Percentiles rank a stretch among this genome's conserved stretches.
Evolutionary conservation across 1,140 invertebrate genomes (phyloP).

Genomic region (Lordiphosa mommai): DNA sequence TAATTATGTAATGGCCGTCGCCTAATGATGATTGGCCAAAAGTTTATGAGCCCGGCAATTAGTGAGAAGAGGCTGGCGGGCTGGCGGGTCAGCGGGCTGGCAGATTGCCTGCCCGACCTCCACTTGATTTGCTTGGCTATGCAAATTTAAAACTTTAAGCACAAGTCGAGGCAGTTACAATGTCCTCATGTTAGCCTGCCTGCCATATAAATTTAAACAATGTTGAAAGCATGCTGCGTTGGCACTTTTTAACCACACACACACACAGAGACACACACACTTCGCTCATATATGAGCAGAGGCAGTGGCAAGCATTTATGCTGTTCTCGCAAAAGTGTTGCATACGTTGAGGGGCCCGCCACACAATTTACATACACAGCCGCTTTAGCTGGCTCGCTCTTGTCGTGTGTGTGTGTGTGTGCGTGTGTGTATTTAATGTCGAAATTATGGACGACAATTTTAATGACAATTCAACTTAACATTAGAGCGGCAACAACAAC

Average conservation of each 20-base stretch:
- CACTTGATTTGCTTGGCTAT: constrained; percentile 34
- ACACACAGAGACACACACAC: constrained; percentile 16
- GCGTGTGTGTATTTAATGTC: constrained; percentile 72
- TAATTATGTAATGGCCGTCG: constrained; percentile 71
- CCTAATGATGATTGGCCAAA: constrained; percentile 66
- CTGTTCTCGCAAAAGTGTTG: constrained; percentile 67
- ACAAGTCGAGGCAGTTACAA: constrained; percentile 43
- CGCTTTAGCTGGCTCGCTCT: constrained; percentile 13
- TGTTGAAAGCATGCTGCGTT: constrained; percentile 77
- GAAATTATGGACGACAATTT: constrained; percentile 77
- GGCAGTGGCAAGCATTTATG: constrained; percentile 63
- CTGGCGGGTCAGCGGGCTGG: background rate
- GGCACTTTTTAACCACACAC: constrained; percentile 69
- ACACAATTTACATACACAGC: constrained; percentile 61
- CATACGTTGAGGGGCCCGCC: constrained; percentile 48
- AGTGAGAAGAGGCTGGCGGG: constrained; percentile 16
- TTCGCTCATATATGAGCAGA: constrained; percentile 9
- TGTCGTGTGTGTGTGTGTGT: constrained; percentile 15
- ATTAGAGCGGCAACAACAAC: constrained; percentile 63
- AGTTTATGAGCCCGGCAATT: constrained; percentile 69
- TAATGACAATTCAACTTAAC: constrained; percentile 77
- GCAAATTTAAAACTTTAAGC: constrained; percentile 75
- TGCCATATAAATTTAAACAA: constrained; percentile 77
- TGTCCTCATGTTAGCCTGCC: constrained; percentile 25
- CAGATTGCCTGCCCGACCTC: constrained; percentile 15